These are phyloP conservation scores for Fragum whitleyi DNA, from an alignment of 2,888 invertebrate genomes.

Conservation along the genomic window DNA sequence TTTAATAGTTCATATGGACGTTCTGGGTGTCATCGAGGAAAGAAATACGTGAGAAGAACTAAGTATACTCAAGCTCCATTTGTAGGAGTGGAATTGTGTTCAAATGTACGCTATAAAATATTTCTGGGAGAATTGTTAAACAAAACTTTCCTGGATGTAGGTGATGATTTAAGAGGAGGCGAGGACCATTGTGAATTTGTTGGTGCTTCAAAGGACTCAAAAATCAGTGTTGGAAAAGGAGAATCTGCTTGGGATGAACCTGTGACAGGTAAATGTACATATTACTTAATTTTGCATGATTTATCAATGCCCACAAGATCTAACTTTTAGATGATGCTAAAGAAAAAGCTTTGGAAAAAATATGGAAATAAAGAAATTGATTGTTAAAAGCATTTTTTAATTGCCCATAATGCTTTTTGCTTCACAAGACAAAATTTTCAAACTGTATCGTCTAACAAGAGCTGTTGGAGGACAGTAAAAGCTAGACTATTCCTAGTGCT, in stretches of 20 bases:
- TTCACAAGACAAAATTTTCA: too few species aligned
- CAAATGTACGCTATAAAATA: conserved; percentile 75
- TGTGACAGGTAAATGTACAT: conserved; percentile 4
- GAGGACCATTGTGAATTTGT: conserved; percentile 82
- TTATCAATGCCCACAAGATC: too few species aligned
- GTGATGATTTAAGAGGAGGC: conserved; percentile 73
- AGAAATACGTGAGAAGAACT: conserved; percentile 70
- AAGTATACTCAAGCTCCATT: conserved; percentile 34
- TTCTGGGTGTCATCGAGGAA: conserved; percentile 70
- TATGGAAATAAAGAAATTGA: too few species aligned
- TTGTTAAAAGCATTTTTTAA: too few species aligned
- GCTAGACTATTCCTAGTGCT: too few species aligned
- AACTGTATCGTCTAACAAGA: too few species aligned
- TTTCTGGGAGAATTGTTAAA: conserved; percentile 72
- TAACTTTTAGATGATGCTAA: too few species aligned
- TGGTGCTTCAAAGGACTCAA: conserved; percentile 54
- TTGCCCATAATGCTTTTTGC: too few species aligned
- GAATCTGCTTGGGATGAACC: neutral
- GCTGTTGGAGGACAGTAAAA: too few species aligned
- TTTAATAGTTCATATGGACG: conserved; percentile 69
- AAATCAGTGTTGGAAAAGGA: conserved; percentile 49
- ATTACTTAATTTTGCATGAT: too few species aligned
- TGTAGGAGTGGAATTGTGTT: conserved; percentile 80
- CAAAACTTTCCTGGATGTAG: conserved; percentile 76
- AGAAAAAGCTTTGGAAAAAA: too few species aligned